phyloP scores from a whole-genome alignment of 2,888 invertebrate genomes.

The Mythimna ferrago region DNA sequence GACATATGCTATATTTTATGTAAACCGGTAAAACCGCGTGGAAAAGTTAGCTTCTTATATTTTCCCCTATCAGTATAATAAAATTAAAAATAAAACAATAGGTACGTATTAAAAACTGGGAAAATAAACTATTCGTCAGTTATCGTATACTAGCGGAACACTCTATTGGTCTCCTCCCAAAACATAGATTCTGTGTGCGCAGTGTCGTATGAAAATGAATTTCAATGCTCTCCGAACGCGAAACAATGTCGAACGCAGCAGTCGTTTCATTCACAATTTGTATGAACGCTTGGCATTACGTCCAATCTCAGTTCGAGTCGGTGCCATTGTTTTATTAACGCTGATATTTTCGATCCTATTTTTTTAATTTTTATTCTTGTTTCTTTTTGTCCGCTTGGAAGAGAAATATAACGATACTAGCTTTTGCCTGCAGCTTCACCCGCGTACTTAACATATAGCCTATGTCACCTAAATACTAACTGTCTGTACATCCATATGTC shows the following conservation, averaged over 20 bases:
- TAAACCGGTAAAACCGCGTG: no score
- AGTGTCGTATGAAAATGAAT: constrained; percentile 6
- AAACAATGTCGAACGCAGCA: constrained; percentile 4
- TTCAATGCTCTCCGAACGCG: not conserved
- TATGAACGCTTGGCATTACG: constrained; percentile 12
- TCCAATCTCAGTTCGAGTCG: constrained; percentile 1
- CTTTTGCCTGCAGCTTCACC: no score
- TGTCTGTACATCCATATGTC: no score
- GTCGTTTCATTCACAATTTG: constrained; percentile 10
- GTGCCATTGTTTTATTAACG: constrained; percentile 4
- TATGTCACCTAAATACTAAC: no score
- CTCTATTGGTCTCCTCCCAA: not conserved
- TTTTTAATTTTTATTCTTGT: not conserved
- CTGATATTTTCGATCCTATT: not conserved
- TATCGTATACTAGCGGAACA: not conserved
- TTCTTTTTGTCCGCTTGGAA: not conserved
- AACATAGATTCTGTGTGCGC: not conserved
- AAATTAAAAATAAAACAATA: no score
- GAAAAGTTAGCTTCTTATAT: no score
- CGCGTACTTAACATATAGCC: no score
- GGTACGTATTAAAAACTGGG: no score
- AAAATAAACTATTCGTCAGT: no score
- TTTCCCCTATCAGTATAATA: no score
- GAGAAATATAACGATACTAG: not conserved
- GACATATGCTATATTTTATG: no score